These are phyloP conservation scores for Blera fallax DNA, from an alignment of 2,888 invertebrate genomes.

Conservation along the genomic window DNA sequence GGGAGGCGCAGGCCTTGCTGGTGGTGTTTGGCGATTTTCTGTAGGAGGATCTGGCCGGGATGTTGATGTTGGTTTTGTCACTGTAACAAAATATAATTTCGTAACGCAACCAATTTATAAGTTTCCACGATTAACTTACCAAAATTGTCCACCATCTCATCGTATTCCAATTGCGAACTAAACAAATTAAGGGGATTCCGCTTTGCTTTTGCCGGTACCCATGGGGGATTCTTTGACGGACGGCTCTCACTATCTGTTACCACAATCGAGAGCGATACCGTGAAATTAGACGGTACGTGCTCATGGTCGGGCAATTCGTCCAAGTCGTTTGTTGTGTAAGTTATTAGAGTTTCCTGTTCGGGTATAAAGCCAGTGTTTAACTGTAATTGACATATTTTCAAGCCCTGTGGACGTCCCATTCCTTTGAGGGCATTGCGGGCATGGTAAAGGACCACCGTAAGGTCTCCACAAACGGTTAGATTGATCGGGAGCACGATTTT, in stretches of 20 bases:
- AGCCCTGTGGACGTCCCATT: slow-evolving; percentile 90
- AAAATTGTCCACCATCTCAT: slow-evolving; percentile 92
- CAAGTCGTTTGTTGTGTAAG: slow-evolving; percentile 89
- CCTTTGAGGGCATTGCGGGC: slow-evolving; percentile 92
- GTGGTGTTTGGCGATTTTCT: slow-evolving; percentile 75
- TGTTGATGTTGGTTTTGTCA: slow-evolving; percentile 81
- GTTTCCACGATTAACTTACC: slow-evolving; percentile 81
- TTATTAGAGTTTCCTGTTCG: slow-evolving; percentile 88
- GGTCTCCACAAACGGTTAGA: slow-evolving; percentile 92
- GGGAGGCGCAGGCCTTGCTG: slow-evolving; percentile 76
- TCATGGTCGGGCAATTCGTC: slow-evolving; percentile 90
- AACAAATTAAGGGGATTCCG: slow-evolving; percentile 84
- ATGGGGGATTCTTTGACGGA: slow-evolving; percentile 87
- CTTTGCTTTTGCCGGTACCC: slow-evolving; percentile 87
- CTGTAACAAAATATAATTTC: slow-evolving; percentile 75
- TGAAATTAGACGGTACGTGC: slow-evolving; percentile 88
- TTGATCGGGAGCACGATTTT: slow-evolving; percentile 87
- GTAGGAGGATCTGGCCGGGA: slow-evolving; percentile 73
- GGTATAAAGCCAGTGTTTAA: slow-evolving; percentile 94
- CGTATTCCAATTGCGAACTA: slow-evolving; percentile 89
- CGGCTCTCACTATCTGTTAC: slow-evolving; percentile 87
- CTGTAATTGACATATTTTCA: slow-evolving; percentile 93
- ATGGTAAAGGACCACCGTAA: slow-evolving; percentile 90
- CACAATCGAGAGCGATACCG: slow-evolving; percentile 87
- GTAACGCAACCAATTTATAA: not conserved